Percentiles rank a stretch among this genome's conserved stretches.
Evolutionary conservation across 1,140 invertebrate genomes (phyloP).

Genomic region (Coenobita brevimanus): DNA sequence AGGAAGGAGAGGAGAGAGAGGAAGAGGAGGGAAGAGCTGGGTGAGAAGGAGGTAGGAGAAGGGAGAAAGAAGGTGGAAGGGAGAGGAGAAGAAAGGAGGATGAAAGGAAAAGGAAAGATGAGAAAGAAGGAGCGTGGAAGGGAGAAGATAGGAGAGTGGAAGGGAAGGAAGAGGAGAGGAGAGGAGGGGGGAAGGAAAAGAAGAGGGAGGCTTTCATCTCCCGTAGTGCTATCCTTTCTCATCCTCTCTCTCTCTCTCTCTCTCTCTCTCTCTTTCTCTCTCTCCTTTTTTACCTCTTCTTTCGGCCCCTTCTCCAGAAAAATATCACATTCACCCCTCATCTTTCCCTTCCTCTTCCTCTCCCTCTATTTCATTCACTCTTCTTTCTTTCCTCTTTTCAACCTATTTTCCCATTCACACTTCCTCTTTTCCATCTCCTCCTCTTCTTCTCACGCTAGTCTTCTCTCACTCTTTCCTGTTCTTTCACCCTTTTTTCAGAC

Average conservation of each 20-base stretch:
- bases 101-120: no score
- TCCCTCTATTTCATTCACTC: neutral
- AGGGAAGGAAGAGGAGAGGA: neutral
- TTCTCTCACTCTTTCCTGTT: neutral
- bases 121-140: neutral
- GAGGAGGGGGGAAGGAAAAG: no score
- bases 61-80: neutral
- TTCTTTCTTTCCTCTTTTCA: neutral
- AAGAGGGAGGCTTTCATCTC: constrained; percentile 21
- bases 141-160: neutral
- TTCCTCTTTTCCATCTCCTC: neutral
- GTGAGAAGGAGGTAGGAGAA: neutral
- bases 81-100: neutral
- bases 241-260: neutral
- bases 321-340: neutral
- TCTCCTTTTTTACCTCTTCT: neutral
- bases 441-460: neutral
- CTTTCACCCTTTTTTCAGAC: no score
- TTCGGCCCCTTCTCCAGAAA: neutral
- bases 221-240: constrained; percentile 3
- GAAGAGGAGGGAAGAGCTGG: neutral
- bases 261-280: neutral
- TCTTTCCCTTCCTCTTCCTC: neutral
- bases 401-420: neutral
- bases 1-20: neutral